These are phyloP conservation scores for Gouania willdenowi DNA, from an alignment of 2,797 vertebrate genomes.

Conservation along the genomic window DNA sequence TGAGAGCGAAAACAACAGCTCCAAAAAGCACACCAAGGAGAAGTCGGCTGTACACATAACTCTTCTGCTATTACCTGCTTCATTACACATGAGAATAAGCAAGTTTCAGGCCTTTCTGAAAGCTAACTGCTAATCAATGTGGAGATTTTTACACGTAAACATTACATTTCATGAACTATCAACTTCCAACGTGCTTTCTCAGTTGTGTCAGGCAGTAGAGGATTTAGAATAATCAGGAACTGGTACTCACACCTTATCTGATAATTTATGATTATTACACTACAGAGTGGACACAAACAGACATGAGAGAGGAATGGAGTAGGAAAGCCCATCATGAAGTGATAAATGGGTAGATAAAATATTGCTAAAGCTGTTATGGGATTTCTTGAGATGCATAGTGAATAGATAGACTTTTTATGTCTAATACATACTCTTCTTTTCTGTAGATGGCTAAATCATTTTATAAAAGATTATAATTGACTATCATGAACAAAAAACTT, in stretches of 20 bases:
- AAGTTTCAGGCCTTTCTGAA: not conserved
- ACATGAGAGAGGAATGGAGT: not conserved
- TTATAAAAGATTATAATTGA: too few species aligned
- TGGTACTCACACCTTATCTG: not conserved
- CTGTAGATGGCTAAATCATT: slow-evolving; percentile 3
- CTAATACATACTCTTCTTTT: too few species aligned
- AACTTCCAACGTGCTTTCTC: not conserved
- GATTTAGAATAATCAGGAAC: too few species aligned
- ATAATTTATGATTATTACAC: not conserved
- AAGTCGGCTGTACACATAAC: slow-evolving; percentile 14
- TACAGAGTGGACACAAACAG: not conserved
- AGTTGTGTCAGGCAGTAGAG: not conserved
- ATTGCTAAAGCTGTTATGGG: not conserved
- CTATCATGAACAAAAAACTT: too few species aligned
- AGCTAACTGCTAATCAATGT: not conserved
- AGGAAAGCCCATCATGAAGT: not conserved
- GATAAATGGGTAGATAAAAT: slow-evolving; percentile 11
- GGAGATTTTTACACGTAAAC: not conserved
- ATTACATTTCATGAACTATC: not conserved
- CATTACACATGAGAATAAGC: slow-evolving; percentile 14
- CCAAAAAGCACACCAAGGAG: slow-evolving; percentile 27
- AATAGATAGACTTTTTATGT: too few species aligned
- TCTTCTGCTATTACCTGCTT: slow-evolving; percentile 7
- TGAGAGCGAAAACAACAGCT: slow-evolving; percentile 33
- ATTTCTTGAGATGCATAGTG: slow-evolving; percentile 7